Evolutionary conservation across 1,140 invertebrate species (phyloP), one percentile per base, ranked within the genome.

Genomic region (Sycophaga agraensis): DNA sequence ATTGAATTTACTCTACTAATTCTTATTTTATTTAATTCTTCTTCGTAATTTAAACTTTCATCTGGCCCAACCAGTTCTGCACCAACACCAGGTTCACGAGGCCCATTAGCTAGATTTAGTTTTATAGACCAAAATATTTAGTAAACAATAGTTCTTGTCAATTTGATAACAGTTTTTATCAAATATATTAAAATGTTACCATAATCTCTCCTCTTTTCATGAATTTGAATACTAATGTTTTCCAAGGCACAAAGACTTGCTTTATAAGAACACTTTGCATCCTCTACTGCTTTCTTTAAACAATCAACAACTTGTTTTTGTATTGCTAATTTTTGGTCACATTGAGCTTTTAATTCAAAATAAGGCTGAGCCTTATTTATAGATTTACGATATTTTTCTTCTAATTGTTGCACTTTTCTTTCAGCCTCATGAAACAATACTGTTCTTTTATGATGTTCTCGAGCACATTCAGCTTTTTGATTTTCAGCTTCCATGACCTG

Each of bases 401-500:
- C 90, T 22, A 93, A 73, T 59, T 87, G 83, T 59, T 91, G 84
- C 51, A 89, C 86, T 75, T 88, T 90, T 74, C 88, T 87, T 74
- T 94, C 89, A 39, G 91, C 89, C 40, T 87, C 81, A 54, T 90
- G 88, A 69, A 91, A 94, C 0, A 90, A 79, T 9, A 84, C 84
- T 1, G 93, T 90, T 67, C 86, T 87, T 64, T 85, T 84, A 70
- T 91, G 88, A 81, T 97, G 94, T 71, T 96, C 92, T 7, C 89
- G 79, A 57, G 93, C 91, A 74, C 91, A 92, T 68, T 91, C 89
- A 14, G 92, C 87, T 78, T 94, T 93, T 73, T 91, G 86, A 69
- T 88, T 90, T 77, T 96, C 94, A 2, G 95, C 93, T 74, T 96
- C 93, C 87, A 92, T 94, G n/a, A 97, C 92, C 92, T 93, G 69